These are phyloP conservation scores for Isotomurus palustris DNA, from an alignment of 2,888 invertebrate genomes.

Conservation along the genomic window DNA sequence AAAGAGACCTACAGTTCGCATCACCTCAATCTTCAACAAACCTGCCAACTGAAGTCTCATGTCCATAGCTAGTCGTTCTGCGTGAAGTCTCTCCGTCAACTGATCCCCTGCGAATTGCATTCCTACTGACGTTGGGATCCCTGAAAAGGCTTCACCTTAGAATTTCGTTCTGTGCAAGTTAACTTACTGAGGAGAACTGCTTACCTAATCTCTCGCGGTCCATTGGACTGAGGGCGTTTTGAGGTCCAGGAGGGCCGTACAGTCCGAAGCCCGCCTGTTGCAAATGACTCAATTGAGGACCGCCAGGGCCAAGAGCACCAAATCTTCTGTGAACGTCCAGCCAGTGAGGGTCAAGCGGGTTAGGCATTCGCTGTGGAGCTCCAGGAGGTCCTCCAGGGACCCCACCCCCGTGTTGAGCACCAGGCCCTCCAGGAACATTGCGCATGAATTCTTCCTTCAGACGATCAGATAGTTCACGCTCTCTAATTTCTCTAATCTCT, in stretches of 20 bases:
- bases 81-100: conserved; percentile 51
- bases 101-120: conserved; percentile 43
- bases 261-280: conserved; percentile 55
- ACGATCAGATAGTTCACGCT: conserved; percentile 74
- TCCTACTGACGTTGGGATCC: conserved; percentile 47
- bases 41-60: conserved; percentile 52
- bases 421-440: conserved; percentile 54
- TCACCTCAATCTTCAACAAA: too few relatives aligned
- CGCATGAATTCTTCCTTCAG: conserved; percentile 85
- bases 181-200: conserved; percentile 48
- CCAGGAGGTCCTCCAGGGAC: conserved; percentile 53
- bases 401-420: conserved; percentile 34
- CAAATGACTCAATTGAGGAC: conserved; percentile 51
- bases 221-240: conserved; percentile 64
- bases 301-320: conserved; percentile 51
- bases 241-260: conserved; percentile 57
- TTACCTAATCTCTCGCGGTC: conserved; percentile 82
- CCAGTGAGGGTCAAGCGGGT: conserved; percentile 60
- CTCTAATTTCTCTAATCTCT: conserved; percentile 64
- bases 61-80: conserved; percentile 75
- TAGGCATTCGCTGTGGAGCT: conserved; percentile 55
- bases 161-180: neutral
- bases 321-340: conserved; percentile 82
- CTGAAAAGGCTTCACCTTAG: conserved; percentile 12
- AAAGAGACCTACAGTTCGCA: too few relatives aligned